Base-by-base conservation (phyloP, 2,113 vertebrate species). In the Melanerpes aurifrons region DNA sequence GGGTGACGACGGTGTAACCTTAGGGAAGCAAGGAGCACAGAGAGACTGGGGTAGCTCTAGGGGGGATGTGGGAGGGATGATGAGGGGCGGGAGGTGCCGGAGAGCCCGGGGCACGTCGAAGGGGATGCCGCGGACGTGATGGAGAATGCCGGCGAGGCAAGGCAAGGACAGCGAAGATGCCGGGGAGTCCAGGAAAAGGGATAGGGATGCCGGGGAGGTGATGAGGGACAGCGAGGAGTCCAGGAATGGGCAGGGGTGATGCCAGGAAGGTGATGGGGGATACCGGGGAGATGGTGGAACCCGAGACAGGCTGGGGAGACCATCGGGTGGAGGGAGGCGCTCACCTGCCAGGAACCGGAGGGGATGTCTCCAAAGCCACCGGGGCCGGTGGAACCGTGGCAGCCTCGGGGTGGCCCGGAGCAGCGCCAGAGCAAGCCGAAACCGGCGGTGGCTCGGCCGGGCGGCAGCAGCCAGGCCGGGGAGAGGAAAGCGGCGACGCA, bases 281-380 rank as follows among this genome's bases (percentile, higher is more conserved):
- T 31, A 25, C 28, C 17, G 17, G 28, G 26, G 53, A 74, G 47
- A 54, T 5, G 3, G 59, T 12, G 28, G 18, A 19, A 45, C 18
- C 40, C 29, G 18, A 35, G 35, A 43, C 35, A 88, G 31, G 32
- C 35, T 43, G n/a, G 29, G 37, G 40, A 11, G 35, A 48, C 62
- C 20, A 31, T 22, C 13, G 53, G n/a, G 69, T 28, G 50, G 78
- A 35, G 26, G 81, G 62, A 59, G 58, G 48, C 87, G 62, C 86
- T 95, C 97, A 99, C 98, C 98, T 99, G 98, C 98, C 98, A 99
- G 59, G 98, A 98, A 83, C 98, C 98, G 89, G 98, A 99, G 29
- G 98, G 98, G 94, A 99, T 99, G 91, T 98, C 98, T 32, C 97
- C 97, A 92, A 99, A 98, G 96, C 89, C 97, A 21, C 98, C 98